Base-by-base conservation (phyloP, 2,797 vertebrate genomes). In the Enteromius argenteus region DNA sequence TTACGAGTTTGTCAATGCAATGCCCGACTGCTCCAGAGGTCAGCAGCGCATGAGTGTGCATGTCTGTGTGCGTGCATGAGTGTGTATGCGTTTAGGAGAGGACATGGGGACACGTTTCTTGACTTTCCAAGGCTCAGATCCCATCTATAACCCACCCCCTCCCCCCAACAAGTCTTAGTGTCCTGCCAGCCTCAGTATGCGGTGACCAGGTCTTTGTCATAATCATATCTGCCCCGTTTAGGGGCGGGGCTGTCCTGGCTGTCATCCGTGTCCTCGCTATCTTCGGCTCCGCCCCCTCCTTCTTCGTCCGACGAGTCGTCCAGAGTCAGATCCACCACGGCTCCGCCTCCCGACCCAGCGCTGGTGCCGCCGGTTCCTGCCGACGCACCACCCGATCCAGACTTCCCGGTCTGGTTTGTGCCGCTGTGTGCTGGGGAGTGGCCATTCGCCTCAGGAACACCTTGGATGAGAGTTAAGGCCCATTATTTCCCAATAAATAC, bases 271-370 rank as follows among this genome's bases (percentile, higher is more conserved):
- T 99, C 98, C 0, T 98, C 97, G 2, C 98, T 98, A 21, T 98
- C 98, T 14, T 97, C 98, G 0, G 96, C 97, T 0, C 96, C 96
- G 3, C 96, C 96, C 0, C 95, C 96, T 0, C 92, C 93, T 46
- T 97, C 96, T 32, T 96, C 96, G 60, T 98, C 97, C 0, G 97
- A 98, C 0, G 97, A 98, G 92, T 97, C 97, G 93, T 99, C 98
- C 94, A 98, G 96, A 92, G 98, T 99, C 91, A 99, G 95, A 94
- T 99, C 98, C 89, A 99, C 98, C 56, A 99, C 97, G 0, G 96
- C 96, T 0, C 94, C 95, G 27, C 93, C 94, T 5, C 91, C 92
- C 0, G 92, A 88, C 11, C 90, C 86, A n/a, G 78, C 86, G 2
- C 91, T 69, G 15, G 92, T 0, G 44, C 94, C 94, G 89, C 94